Percentiles rank a stretch among this genome's conserved stretches.
These are phyloP conservation scores for Dastarcus helophoroides DNA, from an alignment of 2,888 invertebrate genomes.

Conservation along the genomic window DNA sequence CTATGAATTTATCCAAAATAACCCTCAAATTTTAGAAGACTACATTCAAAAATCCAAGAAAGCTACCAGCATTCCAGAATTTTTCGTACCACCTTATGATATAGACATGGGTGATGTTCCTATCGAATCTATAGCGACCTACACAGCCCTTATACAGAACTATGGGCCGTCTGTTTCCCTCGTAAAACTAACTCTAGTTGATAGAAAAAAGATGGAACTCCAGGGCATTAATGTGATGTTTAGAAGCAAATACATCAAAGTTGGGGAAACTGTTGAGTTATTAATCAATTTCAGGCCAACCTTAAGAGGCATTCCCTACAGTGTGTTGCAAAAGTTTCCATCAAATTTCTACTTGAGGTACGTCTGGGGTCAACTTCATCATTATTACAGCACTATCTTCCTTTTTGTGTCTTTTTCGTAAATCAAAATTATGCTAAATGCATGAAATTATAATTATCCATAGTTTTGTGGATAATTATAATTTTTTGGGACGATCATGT, in stretches of 20 bases:
- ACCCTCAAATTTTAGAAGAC: slow-evolving; percentile 35
- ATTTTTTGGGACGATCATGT: too few species aligned
- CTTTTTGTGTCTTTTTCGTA: too few species aligned
- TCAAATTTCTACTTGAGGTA: too few species aligned
- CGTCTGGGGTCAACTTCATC: too few species aligned
- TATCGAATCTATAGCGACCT: slow-evolving; percentile 36
- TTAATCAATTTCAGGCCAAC: slow-evolving; percentile 44
- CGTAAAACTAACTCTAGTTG: slow-evolving; percentile 31
- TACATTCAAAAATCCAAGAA: slow-evolving; percentile 17
- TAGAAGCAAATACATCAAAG: slow-evolving; percentile 34
- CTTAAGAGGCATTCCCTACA: slow-evolving; percentile 4
- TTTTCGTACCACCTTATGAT: slow-evolving; percentile 41
- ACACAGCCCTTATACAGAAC: slow-evolving; percentile 41
- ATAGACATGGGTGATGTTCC: slow-evolving; percentile 48
- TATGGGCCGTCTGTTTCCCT: slow-evolving; percentile 43
- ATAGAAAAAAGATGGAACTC: slow-evolving; percentile 17
- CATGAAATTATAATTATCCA: too few species aligned
- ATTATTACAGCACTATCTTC: too few species aligned
- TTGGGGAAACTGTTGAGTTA: slow-evolving; percentile 41
- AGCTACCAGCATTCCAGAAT: slow-evolving; percentile 39
- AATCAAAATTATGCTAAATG: too few species aligned
- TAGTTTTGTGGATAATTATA: too few species aligned
- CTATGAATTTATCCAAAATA: slow-evolving; percentile 36
- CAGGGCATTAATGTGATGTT: slow-evolving; percentile 30
- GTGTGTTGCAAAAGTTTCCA: too few species aligned